phyloP scores from a whole-genome alignment of 2,888 invertebrate genomes.

The Colostygia pectinataria region DNA sequence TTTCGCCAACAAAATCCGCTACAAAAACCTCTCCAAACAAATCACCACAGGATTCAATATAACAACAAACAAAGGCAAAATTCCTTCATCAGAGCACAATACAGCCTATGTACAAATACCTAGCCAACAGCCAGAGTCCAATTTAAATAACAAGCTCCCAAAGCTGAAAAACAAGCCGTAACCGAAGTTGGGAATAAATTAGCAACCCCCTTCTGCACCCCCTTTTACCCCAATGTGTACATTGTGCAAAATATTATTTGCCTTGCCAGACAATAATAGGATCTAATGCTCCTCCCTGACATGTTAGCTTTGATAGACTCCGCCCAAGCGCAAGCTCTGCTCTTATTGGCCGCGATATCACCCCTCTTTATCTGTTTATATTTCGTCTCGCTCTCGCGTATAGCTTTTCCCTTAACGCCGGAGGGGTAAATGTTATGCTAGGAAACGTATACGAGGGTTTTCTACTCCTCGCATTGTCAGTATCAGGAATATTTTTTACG shows the following conservation, averaged over 20 bases:
- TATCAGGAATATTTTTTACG: conserved; percentile 76
- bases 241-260: conserved; percentile 89
- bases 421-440: conserved; percentile 83
- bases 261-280: conserved; percentile 85
- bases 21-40: conserved; percentile 29
- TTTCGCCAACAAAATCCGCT: conserved; percentile 15
- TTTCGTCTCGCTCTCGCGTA: conserved; percentile 54
- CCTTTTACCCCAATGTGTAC: conserved; percentile 84
- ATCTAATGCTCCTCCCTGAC: conserved; percentile 81
- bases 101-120: conserved; percentile 77
- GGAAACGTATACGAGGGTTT: conserved; percentile 82
- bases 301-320: conserved; percentile 78
- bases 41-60: conserved; percentile 36
- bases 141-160: conserved; percentile 82
- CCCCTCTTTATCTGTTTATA: conserved; percentile 46
- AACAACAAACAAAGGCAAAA: conserved; percentile 54
- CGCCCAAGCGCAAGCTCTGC: conserved; percentile 53
- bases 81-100: conserved; percentile 71
- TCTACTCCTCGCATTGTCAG: conserved; percentile 74
- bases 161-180: conserved; percentile 83
- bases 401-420: conserved; percentile 79
- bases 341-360: conserved; percentile 57
- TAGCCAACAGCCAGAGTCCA: conserved; percentile 66
- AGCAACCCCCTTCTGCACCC: conserved; percentile 65
- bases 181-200: conserved; percentile 83